Percentiles rank a stretch among this genome's conserved stretches.
Conservation (phyloP, 2,113 vertebrate species). For the Casuarius casuarius region DNA sequence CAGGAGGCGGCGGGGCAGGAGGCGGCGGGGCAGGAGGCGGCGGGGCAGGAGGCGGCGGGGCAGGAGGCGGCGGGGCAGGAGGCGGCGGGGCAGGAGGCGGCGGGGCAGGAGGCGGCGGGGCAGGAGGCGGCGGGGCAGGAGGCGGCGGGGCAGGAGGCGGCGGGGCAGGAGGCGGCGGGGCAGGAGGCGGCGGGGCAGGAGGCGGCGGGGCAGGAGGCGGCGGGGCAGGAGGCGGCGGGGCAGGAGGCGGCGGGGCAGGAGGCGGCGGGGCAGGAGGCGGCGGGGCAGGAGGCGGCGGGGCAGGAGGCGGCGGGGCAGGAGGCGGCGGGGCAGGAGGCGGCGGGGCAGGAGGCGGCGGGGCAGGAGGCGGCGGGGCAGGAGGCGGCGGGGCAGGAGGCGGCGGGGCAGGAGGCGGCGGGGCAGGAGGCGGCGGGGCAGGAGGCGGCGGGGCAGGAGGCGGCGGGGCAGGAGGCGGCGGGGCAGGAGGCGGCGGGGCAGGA, state of each 20-base stretch:
- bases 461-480: constrained; percentile 2
- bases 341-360: constrained; percentile 2
- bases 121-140: not conserved
- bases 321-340: not conserved
- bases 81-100: not conserved
- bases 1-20: not conserved
- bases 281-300: constrained; percentile 2
- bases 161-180: constrained; percentile 2
- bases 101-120: constrained; percentile 2
- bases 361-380: not conserved
- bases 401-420: constrained; percentile 2
- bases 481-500: not conserved
- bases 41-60: constrained; percentile 2
- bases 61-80: not conserved
- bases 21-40: not conserved
- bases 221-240: constrained; percentile 2
- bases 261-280: not conserved
- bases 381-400: not conserved
- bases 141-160: not conserved
- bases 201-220: not conserved
- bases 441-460: not conserved
- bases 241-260: not conserved
- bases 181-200: not conserved
- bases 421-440: not conserved
- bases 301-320: not conserved